These are phyloP conservation scores for Mormyrus lacerda DNA, from an alignment of 2,113 vertebrate genomes.

Conservation along the genomic window DNA sequence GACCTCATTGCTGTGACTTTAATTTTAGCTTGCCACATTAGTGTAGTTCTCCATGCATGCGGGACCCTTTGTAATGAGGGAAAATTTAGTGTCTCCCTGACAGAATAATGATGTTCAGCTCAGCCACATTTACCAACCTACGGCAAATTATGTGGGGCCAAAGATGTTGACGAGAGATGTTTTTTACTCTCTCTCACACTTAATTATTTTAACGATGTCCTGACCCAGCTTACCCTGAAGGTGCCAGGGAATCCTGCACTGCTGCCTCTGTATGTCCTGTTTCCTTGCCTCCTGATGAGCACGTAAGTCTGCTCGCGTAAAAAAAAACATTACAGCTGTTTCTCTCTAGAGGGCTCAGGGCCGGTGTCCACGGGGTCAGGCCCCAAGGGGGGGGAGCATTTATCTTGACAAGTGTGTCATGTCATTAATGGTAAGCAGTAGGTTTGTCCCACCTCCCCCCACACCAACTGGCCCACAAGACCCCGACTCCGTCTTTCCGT, in stretches of 20 bases:
- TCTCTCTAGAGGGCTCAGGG: not conserved
- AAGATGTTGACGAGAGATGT: too few relatives aligned
- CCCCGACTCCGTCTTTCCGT: not conserved
- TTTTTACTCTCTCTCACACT: not conserved
- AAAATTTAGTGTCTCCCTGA: slow-evolving; percentile 1
- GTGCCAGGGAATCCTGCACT: not conserved
- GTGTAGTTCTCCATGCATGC: slow-evolving; percentile 4
- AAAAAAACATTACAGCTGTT: not conserved
- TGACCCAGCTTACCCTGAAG: not conserved
- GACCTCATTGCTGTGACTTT: not conserved
- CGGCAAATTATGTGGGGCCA: not conserved
- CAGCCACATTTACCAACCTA: not conserved
- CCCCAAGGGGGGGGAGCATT: not conserved
- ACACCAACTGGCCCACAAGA: not conserved
- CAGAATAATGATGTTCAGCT: not conserved
- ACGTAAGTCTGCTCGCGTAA: not conserved
- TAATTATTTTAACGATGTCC: not conserved
- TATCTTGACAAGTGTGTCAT: slow-evolving; percentile 15
- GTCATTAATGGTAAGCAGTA: slow-evolving; percentile 1
- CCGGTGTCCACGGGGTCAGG: not conserved
- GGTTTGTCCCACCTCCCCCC: not conserved
- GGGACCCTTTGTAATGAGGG: slow-evolving; percentile 18
- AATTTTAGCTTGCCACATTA: not conserved
- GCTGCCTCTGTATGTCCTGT: not conserved
- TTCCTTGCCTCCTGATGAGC: not conserved